These are phyloP conservation scores for Callyntrura sp. DNA, from an alignment of 2,888 invertebrate genomes.

Conservation along the genomic window DNA sequence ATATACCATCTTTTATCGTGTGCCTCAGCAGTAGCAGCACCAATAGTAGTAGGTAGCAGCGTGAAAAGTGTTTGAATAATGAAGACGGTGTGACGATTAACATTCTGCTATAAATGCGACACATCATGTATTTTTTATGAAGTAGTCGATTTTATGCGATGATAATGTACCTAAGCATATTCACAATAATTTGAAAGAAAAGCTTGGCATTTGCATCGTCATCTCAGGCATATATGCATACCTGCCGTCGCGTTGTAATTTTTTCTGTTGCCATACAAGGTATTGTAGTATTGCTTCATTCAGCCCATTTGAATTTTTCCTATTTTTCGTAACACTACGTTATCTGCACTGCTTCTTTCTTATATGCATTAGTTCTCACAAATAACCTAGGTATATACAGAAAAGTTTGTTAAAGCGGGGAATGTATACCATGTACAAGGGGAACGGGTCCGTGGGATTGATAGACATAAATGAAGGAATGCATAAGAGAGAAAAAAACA, in stretches of 20 bases:
- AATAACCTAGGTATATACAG: neutral
- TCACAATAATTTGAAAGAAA: constrained; percentile 31
- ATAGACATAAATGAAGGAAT: constrained; percentile 17
- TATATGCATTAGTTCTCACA: no score
- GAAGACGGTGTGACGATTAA: constrained; percentile 7
- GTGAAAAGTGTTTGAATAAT: neutral
- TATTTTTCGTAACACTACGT: no score
- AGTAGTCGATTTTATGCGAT: constrained; percentile 26
- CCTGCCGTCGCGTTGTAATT: neutral
- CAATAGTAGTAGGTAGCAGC: neutral
- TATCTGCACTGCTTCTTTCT: no score
- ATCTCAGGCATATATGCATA: constrained; percentile 25
- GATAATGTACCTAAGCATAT: constrained; percentile 3
- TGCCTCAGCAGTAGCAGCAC: neutral
- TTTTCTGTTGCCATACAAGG: neutral
- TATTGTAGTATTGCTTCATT: constrained; percentile 16
- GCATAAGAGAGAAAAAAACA: constrained; percentile 31
- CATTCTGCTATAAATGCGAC: neutral
- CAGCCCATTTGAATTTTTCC: constrained; percentile 41
- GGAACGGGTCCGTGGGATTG: neutral
- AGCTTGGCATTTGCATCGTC: constrained; percentile 60
- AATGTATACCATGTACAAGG: neutral
- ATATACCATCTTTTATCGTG: neutral
- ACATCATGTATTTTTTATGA: neutral
- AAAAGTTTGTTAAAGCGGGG: constrained; percentile 48